A percentile compares a stretch with the other conserved stretches of the same genome.
Conservation (phyloP, 2,797 vertebrate genomes). For the Gymnocypris eckloni region DNA sequence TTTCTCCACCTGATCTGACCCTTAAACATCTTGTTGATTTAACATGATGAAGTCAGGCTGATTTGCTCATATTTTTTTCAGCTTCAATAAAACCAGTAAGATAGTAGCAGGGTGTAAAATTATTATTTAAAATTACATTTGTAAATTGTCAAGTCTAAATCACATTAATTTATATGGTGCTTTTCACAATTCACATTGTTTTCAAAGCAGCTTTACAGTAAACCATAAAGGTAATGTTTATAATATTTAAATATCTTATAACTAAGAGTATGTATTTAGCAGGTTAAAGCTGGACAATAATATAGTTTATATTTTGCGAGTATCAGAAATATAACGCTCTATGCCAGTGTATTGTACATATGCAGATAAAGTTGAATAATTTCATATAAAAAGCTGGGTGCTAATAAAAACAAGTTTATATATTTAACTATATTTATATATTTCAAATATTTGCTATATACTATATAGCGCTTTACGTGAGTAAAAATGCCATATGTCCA, state of each 20-base stretch:
- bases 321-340: neutral
- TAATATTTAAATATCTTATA: neutral
- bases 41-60: neutral
- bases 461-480: neutral
- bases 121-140: neutral
- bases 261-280: neutral
- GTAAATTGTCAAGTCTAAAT: neutral
- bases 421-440: too few species aligned
- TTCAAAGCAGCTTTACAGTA: neutral
- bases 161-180: neutral
- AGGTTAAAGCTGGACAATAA: neutral
- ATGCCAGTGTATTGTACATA: neutral
- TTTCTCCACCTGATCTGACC: neutral
- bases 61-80: neutral
- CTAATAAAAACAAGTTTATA: neutral
- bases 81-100: neutral
- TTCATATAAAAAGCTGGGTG: neutral
- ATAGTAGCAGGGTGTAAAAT: neutral
- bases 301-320: neutral
- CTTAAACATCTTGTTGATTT: neutral
- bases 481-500: neutral
- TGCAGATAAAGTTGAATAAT: neutral
- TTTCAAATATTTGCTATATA: neutral
- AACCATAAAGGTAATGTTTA: neutral
- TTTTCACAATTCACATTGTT: neutral